Evolutionary conservation across 2,888 invertebrate species (phyloP).

Genomic region (Eurytoma adleriae): DNA sequence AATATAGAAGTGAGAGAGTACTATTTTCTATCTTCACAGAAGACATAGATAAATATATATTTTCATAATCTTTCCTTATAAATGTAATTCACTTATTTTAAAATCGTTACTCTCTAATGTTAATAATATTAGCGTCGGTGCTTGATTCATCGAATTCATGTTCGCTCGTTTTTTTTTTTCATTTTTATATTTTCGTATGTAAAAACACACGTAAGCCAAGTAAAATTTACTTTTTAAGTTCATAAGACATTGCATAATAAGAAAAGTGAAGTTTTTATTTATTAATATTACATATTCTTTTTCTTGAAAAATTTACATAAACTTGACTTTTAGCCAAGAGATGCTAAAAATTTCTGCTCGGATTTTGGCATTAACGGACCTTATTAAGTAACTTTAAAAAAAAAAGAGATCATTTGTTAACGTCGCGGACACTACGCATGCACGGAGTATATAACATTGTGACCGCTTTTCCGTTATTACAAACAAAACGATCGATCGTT

Average conservation of each 20-base stretch:
- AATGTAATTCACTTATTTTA: slow-evolving; percentile 76
- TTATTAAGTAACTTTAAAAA: slow-evolving; percentile 64
- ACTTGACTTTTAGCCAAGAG: slow-evolving; percentile 58
- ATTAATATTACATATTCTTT: slow-evolving; percentile 58
- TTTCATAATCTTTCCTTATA: slow-evolving; percentile 76
- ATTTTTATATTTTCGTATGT: slow-evolving; percentile 63
- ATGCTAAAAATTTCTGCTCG: slow-evolving; percentile 61
- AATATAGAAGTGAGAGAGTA: slow-evolving; percentile 76
- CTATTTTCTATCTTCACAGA: slow-evolving; percentile 78
- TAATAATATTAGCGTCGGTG: slow-evolving; percentile 75
- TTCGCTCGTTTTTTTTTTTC: slow-evolving; percentile 63
- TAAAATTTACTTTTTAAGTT: slow-evolving; percentile 59
- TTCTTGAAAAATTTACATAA: slow-evolving; percentile 56
- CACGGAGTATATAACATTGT: slow-evolving; percentile 52
- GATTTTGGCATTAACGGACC: slow-evolving; percentile 62
- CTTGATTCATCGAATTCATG: slow-evolving; percentile 70
- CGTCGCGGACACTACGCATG: slow-evolving; percentile 54
- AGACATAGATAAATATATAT: slow-evolving; percentile 77
- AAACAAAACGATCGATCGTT: slow-evolving; percentile 38
- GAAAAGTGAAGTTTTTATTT: slow-evolving; percentile 55
- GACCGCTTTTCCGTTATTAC: slow-evolving; percentile 35
- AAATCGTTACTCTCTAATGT: slow-evolving; percentile 75
- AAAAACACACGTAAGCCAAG: slow-evolving; percentile 64
- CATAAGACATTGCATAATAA: slow-evolving; percentile 57
- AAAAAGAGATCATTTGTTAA: slow-evolving; percentile 61